Base-by-base conservation (phyloP, 2,888 invertebrate species). In the Ypsolopha scabrella region DNA sequence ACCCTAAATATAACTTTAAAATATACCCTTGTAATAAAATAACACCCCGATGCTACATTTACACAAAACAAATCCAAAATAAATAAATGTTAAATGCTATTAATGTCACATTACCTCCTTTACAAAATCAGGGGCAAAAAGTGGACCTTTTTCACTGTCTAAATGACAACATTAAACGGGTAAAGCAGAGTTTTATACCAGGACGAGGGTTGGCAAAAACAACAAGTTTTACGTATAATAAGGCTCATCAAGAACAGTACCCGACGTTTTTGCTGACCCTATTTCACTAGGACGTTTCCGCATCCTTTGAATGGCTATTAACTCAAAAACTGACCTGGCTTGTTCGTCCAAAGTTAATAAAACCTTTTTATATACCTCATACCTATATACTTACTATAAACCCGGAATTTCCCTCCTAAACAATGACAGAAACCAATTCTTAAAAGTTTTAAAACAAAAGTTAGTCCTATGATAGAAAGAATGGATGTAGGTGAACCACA, bases 161-260 rank as follows among this genome's bases (percentile, higher is more conserved):
- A 67, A 75, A 77, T 78, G 79, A 71, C 70, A 70, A 69, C 72
- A 73, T 75, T 76, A 72, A 76, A 73, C 68, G 67, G 63, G 60
- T 60, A 57, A 59, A 58, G 58, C 60, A 60, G 60, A 60, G 68
- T 67, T 67, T 66, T 55, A 56, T 52, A 53, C 48, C 54, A 53
- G 49, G 51, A 53, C 51, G 53, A 51, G 55, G 54, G 51, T 51
- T 46, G 41, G 53, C 57, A 59, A 57, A 59, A 59, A 56, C 55
- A 52, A 45, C 51, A 48, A 53, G 41, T 39, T 24, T 48, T 35
- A 50, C 43, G 43, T 50, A 43, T 50, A 50, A 50, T 41, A 50
- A 48, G 37, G 13, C 49, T 49, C 49, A 41, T 49, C 48, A 48
- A 46, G 43, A 35, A 46, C 46, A 11, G 46, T 8, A 8, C 10